A percentile compares a stretch with the other conserved stretches of the same genome.
These are phyloP conservation scores for Pipistrellus nathusii DNA, from an alignment of 2,797 vertebrate genomes.

Conservation along the genomic window DNA sequence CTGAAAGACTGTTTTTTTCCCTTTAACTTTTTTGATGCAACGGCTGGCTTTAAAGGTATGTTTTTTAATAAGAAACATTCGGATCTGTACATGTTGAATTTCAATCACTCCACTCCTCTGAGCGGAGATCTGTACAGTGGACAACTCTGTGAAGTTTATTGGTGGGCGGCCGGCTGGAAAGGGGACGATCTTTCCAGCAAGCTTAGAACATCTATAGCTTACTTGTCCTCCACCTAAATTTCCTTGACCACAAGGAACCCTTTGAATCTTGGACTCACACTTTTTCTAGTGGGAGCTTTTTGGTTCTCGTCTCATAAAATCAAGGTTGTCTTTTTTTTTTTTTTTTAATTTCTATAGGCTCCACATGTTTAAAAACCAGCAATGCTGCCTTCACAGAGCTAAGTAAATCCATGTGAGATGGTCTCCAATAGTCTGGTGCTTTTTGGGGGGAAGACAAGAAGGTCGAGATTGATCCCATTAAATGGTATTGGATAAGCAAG, in stretches of 20 bases:
- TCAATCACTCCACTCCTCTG: constrained; percentile 10
- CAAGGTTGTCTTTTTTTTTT: background rate
- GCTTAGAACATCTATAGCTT: constrained; percentile 2
- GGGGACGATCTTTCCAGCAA: constrained; percentile 48
- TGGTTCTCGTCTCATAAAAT: constrained; percentile 42
- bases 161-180: background rate
- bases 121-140: background rate
- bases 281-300: constrained; percentile 45
- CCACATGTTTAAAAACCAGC: background rate
- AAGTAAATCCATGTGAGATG: background rate
- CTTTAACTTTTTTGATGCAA: constrained; percentile 46
- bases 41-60: background rate
- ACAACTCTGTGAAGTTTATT: background rate
- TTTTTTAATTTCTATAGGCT: background rate
- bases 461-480: background rate
- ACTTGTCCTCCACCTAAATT: constrained; percentile 31
- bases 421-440: background rate
- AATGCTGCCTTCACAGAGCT: background rate
- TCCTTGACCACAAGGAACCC: constrained; percentile 24
- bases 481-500: background rate
- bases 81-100: constrained; percentile 14
- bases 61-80: constrained; percentile 24
- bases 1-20: background rate
- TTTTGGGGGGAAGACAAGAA: background rate
- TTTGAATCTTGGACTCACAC: constrained; percentile 44